Base-by-base conservation (phyloP, 2,888 invertebrate species). In the Bugulina stolonifera region DNA sequence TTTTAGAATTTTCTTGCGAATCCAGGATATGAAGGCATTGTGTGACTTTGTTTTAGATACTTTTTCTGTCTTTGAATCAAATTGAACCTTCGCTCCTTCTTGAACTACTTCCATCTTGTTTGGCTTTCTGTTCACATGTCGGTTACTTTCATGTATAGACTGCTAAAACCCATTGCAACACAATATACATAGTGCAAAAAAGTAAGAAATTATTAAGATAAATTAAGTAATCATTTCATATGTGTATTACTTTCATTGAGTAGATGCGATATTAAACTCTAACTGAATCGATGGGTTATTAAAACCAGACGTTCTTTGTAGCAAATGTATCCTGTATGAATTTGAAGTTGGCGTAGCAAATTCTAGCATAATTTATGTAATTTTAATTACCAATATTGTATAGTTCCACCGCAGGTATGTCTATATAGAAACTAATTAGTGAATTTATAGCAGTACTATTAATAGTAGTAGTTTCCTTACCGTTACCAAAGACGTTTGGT, bases 21-120 rank as follows among this genome's bases (percentile, higher is more conserved):
- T 64, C 64, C 64, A 64, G 25, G 64, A 3, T 2, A 64, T 32
- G 27, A 64, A 64, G 10, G 64, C 64, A n/a, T 64, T 64, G 27
- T 64, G 64, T 14, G 64, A 64, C 32, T 64, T 64, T 34, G 22
- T 32, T 27, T 64, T 64, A 32, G 32, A 10, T 1, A 10, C 32
- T 32, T 64, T 64, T 32, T 64, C 64, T 14, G n/a, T 27, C 32
- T 14, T 5, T 57, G 57, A 23, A 5, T 57, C 57, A 10, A 27
- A 10, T 43, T 5, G 43, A 10, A 18, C 18, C 43, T 5, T 10
- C 5, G 18, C 10, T 43, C 18, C 18, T 43, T 43, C 43, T 43
- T 43, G 43, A 43, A 5, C 18, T 18, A 5, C 43, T 43, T 43
- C 43, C 18, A 18, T 5, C 10, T 43, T 5, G 18, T 5, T 18